A percentile compares a stretch with the other conserved stretches of the same genome.
phyloP scores from a whole-genome alignment of 2,797 vertebrate genomes.

The Leuciscus waleckii region DNA sequence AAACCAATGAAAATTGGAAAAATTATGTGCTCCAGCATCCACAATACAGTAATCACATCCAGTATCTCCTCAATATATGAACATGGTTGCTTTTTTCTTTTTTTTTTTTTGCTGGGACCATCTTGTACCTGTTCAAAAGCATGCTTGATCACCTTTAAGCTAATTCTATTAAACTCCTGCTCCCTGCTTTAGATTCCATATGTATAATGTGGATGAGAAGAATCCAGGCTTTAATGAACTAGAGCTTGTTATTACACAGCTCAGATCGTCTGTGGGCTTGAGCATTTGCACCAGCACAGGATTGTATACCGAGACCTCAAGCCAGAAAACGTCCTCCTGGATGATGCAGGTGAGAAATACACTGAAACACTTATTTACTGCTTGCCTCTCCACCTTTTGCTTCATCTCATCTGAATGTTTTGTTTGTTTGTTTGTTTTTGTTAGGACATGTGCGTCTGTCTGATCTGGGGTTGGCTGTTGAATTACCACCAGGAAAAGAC shows the following conservation, averaged over 20 bases:
- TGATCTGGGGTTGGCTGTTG: conserved; percentile 80
- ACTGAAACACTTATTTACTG: too few relatives aligned
- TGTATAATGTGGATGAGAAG: conserved; percentile 82
- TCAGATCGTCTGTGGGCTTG: conserved; percentile 81
- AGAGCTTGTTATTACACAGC: conserved; percentile 78
- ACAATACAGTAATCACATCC: background rate
- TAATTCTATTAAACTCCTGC: background rate
- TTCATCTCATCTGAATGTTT: background rate
- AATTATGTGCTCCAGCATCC: background rate
- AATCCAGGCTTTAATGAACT: conserved; percentile 79
- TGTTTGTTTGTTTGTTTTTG: background rate
- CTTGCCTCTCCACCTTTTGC: background rate
- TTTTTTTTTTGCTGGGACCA: background rate
- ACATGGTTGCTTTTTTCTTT: background rate
- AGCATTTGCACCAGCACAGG: conserved; percentile 83
- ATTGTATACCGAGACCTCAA: conserved; percentile 84
- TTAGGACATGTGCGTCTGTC: conserved; percentile 80
- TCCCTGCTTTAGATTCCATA: conserved; percentile 72
- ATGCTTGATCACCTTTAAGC: background rate
- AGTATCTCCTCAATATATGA: background rate
- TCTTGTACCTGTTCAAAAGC: background rate
- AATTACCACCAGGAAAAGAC: conserved; percentile 77
- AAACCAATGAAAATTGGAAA: background rate
- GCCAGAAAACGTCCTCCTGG: conserved; percentile 80
- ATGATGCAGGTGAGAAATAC: conserved; percentile 73